Evolutionary conservation across 2,888 invertebrate genomes (phyloP), one percentile per base, ranked within the genome.

Genomic region (Pilophorus perplexus): DNA sequence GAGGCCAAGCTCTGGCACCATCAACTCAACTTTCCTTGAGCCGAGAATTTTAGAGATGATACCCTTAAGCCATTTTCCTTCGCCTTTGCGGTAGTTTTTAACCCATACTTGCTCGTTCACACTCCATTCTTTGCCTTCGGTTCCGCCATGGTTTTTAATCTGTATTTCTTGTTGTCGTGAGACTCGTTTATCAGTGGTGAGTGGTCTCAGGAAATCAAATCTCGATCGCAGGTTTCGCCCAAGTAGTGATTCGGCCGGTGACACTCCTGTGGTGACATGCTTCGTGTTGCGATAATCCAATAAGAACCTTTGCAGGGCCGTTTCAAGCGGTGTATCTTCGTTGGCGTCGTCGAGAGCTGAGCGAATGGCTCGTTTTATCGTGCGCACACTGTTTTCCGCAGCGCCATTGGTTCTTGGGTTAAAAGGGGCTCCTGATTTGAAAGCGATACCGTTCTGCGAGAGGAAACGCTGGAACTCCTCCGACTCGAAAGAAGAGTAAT

Each of bases 361-460:
- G 18, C 38, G 33, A 3, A 57, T 38, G 3, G 57, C 57, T 3
- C 57, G 37, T 14, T 57, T 57, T 8, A 57, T 40, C 10, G 38
- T 57, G 5, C 57, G 33, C 57, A 59, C 71, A 64, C 60, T 50
- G 18, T 42, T 68, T 27, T 68, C 66, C 14, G 62, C 66, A 22
- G 46, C 44, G 1, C 66, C 68, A 37, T 66, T 68, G 1, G 44
- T 44, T 50, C 33, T 3, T 25, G 60, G 23, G 25, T 38, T 4
- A 55, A 40, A 57, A n/a, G 57, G 57, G 8, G 57, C 57, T 8
- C 57, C 57, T 18, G 40, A 20, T 8, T 40, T 57, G 18, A 57
- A 57, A 4, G 3, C 12, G 6, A 57, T 40, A 16, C 57, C 57
- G 22, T 57, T 57, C 10, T 10, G 14, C 8, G 18, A 22, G 16